phyloP scores from a whole-genome alignment of 2,888 invertebrate species.

The Rotaria macrura region DNA sequence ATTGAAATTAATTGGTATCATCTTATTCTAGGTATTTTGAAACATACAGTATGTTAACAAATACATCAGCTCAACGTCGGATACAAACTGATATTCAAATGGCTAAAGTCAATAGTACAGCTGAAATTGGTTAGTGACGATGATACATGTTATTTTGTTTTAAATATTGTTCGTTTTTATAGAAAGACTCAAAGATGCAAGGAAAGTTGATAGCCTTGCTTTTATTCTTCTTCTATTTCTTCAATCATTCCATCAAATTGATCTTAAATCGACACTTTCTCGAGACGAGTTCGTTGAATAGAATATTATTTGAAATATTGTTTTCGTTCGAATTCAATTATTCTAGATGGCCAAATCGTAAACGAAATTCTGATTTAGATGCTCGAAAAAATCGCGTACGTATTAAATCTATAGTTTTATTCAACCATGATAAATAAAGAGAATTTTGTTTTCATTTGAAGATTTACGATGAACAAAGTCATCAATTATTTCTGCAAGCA shows the following conservation, averaged over 20 bases:
- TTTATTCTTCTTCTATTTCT: constrained; percentile 49
- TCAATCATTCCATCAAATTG: constrained; percentile 38
- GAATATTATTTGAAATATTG: background rate
- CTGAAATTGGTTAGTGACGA: background rate
- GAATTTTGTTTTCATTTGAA: background rate
- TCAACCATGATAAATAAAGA: too few relatives aligned
- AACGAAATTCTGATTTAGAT: constrained; percentile 13
- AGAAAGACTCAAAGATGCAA: background rate
- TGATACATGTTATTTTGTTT: background rate
- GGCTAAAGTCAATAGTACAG: background rate
- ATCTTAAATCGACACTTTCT: constrained; percentile 1
- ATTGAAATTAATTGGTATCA: background rate
- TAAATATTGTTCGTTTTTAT: background rate
- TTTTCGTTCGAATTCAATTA: background rate
- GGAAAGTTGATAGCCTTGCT: constrained; percentile 41
- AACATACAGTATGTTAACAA: background rate
- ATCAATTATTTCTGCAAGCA: background rate
- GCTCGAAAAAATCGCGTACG: constrained; percentile 16
- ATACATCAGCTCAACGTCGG: background rate
- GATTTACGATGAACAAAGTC: constrained; percentile 12
- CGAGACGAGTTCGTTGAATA: background rate
- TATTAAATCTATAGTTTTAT: too few relatives aligned
- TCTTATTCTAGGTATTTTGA: constrained; percentile 6
- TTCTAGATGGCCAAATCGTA: constrained; percentile 16
- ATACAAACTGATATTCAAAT: constrained; percentile 1